Evolutionary conservation across 2,797 vertebrate genomes (phyloP), one percentile per base, ranked within the genome.

Genomic region (Rhinogobio ventralis): DNA sequence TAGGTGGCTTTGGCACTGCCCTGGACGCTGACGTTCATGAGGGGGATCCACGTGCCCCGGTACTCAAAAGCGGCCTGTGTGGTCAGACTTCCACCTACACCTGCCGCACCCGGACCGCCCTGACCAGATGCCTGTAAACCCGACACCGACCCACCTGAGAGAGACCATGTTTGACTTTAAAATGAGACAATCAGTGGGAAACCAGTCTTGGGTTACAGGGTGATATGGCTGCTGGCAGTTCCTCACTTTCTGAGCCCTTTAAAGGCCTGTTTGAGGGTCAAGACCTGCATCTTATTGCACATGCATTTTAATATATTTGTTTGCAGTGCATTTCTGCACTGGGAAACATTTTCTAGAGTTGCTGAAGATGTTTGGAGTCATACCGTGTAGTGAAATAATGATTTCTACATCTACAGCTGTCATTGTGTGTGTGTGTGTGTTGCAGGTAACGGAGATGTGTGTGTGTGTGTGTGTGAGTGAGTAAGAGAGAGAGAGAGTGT

Each of bases 1-100:
- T 99, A 99, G 1, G 97, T 98, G 90, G 98, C 97, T 93, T 99
- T 99, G 87, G 98, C 97, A 81, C 96, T 99, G 91, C 98, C 98
- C 93, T 99, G 98, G 39, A 98, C 94, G 62, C 97, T 98, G 87
- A 99, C 92, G 14, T 93, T 97, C 93, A 99, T 94, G 20, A 99
- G 97, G 10, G 98, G 98, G 90, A 99, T 99, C 98, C 98, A 99
- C 73, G 96, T 98, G 51, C 98, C 98, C 23, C 98, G 96, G 90
- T 99, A 99, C 89, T 99, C 98, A 93, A 99, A 99, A 0, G 98
- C 98, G 85, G 98, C 98, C 88, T 99, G 96, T 7, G 97, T 95
- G 87, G 94, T 97, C 51, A 96, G 92, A 89, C 93, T 94, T 49
- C 96, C 95, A 13, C 95, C 92, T 66, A 93, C 92, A 49, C 96